Conservation (phyloP, 2,888 invertebrate species). For the Plagiodera versicolora region DNA sequence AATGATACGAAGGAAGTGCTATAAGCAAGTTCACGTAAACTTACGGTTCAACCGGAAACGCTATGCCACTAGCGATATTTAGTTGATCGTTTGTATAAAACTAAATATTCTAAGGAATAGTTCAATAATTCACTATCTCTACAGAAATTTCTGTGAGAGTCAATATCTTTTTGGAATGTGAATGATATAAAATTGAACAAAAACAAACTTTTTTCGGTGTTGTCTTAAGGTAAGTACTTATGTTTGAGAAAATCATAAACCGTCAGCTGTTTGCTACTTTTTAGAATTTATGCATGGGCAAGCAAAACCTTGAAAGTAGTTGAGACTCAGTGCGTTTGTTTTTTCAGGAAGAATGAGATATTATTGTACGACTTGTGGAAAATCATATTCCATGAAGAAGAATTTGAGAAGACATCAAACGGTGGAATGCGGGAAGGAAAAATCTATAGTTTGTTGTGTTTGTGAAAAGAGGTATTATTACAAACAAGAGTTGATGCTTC, state of each 20-base stretch:
- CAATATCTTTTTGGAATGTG: no score
- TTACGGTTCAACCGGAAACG: no score
- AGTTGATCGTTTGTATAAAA: no score
- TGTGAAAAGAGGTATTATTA: slow-evolving; percentile 56
- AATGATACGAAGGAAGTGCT: no score
- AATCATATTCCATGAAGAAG: slow-evolving; percentile 17
- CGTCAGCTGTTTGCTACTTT: background rate
- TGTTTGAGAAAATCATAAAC: background rate
- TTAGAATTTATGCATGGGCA: background rate
- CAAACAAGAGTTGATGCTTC: slow-evolving; percentile 58
- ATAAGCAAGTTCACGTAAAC: no score
- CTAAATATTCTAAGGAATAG: no score
- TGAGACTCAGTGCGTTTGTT: background rate
- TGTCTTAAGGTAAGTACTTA: background rate
- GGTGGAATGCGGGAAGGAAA: slow-evolving; percentile 39
- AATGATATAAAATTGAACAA: no score
- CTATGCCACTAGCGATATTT: no score
- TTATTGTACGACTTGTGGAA: slow-evolving; percentile 13
- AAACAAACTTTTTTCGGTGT: no score
- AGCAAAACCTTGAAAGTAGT: background rate
- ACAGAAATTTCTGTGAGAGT: no score
- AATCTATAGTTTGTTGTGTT: slow-evolving; percentile 21
- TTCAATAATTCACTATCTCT: no score
- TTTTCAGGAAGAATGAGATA: slow-evolving; percentile 1
- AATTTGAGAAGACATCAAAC: slow-evolving; percentile 44